Base-by-base conservation (phyloP, 2,797 vertebrate genomes). In the Notolepis coatsorum region DNA sequence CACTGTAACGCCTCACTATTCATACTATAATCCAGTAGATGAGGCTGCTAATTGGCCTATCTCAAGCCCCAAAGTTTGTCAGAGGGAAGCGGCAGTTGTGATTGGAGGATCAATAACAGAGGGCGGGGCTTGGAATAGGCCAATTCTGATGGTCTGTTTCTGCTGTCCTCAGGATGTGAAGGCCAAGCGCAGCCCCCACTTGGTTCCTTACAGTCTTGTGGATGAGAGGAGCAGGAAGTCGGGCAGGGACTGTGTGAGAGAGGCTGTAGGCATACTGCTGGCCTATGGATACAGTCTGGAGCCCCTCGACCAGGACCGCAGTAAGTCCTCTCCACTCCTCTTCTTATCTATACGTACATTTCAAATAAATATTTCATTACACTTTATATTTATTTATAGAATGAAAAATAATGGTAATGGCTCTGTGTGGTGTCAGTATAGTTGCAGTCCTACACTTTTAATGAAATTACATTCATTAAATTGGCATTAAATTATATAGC, bases 201-300 rank as follows among this genome's bases (percentile, higher is more conserved):
- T 98, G 0, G 94, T 99, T 7, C 97, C 96, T 0, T 98, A 95
- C 17, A 79, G 84, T n/a, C 93, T 97, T 39, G 79, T 98, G 62
- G 96, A 97, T 72, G 95, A 97, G 71, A 88, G 91, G 38, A 95
- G 86, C 0, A 95, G 92, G 77, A 93, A 90, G 63, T 86, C 90
- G 39, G 94, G 93, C 69, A 93, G 91, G 68, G 94, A 94, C 62
- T 91, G 93, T 42, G 92, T 93, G 28, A 92, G 92, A 18, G 94
- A 97, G 35, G 90, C 92, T 0, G 90, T 98, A 8, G 93, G 96
- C 37, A 95, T 93, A 0, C 90, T 99, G 30, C 86, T 97, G 47
- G 96, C 92, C 7, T 95, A 95, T 0, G 96, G 97, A 42, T 98
- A 97, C 87, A 89, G 91, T 53, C 79, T 98, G 45, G 96, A 99